Conservation (phyloP, 2,113 vertebrate genomes). For the Sterna hirundo region DNA sequence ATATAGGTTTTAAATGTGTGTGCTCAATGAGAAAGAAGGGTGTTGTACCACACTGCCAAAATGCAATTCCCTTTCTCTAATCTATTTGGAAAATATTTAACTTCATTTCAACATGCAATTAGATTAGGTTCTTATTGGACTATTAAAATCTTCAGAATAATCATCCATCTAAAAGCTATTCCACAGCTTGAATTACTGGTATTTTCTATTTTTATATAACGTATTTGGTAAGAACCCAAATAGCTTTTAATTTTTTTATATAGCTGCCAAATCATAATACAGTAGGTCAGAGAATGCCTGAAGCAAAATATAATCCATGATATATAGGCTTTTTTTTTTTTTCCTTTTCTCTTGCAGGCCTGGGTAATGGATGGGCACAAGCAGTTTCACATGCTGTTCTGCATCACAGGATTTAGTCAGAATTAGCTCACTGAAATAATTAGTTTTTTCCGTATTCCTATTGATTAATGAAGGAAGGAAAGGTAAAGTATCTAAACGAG, state of each 20-base stretch:
- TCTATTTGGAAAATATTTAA: conserved; percentile 52
- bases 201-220: conserved; percentile 60
- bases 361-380: conserved; percentile 12
- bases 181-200: conserved; percentile 26
- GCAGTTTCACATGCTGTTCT: conserved; percentile 18
- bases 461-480: neutral
- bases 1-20: neutral
- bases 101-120: conserved; percentile 42
- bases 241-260: conserved; percentile 64
- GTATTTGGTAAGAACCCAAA: conserved; percentile 58
- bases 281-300: conserved; percentile 58
- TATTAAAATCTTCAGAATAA: conserved; percentile 58
- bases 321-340: neutral
- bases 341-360: neutral
- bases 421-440: conserved; percentile 26
- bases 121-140: conserved; percentile 53
- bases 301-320: conserved; percentile 43
- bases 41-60: neutral
- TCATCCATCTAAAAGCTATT: conserved; percentile 45
- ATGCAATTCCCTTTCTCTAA: conserved; percentile 12
- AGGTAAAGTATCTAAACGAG: neutral
- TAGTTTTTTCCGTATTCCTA: neutral
- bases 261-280: conserved; percentile 56
- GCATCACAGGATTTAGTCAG: conserved; percentile 28
- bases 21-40: neutral